A percentile compares a stretch with the other conserved stretches of the same genome.
phyloP scores from a whole-genome alignment of 2,888 invertebrate genomes.

The Lasioglossum villosulum region DNA sequence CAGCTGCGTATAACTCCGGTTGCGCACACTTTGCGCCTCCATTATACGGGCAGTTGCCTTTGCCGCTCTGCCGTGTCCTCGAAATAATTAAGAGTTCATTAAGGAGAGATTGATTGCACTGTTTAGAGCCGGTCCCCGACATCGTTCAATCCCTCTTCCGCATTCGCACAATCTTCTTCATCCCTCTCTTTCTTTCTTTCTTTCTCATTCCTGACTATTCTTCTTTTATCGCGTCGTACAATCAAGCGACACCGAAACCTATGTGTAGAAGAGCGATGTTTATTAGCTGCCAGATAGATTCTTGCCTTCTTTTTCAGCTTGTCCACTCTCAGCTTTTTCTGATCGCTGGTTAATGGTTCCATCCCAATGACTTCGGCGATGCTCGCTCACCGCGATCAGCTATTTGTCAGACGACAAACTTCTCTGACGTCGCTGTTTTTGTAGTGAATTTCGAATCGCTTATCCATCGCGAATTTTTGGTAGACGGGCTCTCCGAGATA shows the following conservation, averaged over 20 bases:
- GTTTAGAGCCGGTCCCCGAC: slow-evolving; percentile 75
- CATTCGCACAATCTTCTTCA: background rate
- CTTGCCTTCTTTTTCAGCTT: slow-evolving; percentile 40
- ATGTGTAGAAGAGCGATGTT: slow-evolving; percentile 79
- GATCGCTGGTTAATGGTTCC: slow-evolving; percentile 63
- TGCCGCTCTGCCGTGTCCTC: slow-evolving; percentile 77
- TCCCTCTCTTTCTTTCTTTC: background rate
- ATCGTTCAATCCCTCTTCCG: slow-evolving; percentile 35
- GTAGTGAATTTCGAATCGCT: slow-evolving; percentile 3
- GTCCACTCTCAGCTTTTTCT: slow-evolving; percentile 45
- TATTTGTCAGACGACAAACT: slow-evolving; percentile 58
- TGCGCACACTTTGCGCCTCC: slow-evolving; percentile 82
- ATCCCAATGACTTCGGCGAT: slow-evolving; percentile 64
- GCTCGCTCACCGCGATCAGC: slow-evolving; percentile 41
- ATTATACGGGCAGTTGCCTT: slow-evolving; percentile 83
- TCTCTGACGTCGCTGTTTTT: slow-evolving; percentile 37
- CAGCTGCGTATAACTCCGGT: slow-evolving; percentile 74
- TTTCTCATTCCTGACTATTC: background rate
- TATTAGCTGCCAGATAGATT: slow-evolving; percentile 73
- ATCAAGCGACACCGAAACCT: slow-evolving; percentile 70
- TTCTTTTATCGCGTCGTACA: slow-evolving; percentile 18
- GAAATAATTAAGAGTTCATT: slow-evolving; percentile 84
- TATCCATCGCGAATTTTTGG: background rate
- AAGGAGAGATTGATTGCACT: slow-evolving; percentile 83
- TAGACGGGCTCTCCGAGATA: background rate